phyloP scores from a whole-genome alignment of 2,113 vertebrate genomes.

The Pachyramphus minor region DNA sequence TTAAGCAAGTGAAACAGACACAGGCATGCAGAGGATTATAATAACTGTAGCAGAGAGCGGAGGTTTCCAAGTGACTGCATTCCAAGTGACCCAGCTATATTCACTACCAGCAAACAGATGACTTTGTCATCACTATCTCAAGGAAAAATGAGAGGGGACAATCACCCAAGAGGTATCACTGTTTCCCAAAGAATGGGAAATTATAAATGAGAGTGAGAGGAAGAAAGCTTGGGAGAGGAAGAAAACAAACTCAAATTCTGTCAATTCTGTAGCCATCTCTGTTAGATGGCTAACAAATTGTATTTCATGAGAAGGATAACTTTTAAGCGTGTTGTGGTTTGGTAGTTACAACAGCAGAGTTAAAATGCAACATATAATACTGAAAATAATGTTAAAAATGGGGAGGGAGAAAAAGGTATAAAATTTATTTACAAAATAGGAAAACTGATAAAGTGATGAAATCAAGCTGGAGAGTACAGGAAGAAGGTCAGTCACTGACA shows the following conservation, averaged over 20 bases:
- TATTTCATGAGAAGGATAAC: neutral
- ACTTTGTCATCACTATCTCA: neutral
- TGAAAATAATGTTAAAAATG: neutral
- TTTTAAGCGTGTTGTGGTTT: neutral
- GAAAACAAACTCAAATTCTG: neutral
- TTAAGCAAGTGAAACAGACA: constrained; percentile 3
- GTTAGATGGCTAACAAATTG: neutral
- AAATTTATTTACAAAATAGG: neutral
- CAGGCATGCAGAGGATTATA: constrained; percentile 39
- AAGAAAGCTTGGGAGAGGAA: neutral
- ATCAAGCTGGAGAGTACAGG: neutral
- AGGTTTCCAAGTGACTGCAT: constrained; percentile 22
- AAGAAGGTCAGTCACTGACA: neutral
- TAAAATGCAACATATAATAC: neutral
- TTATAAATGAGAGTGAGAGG: neutral
- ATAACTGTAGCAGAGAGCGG: neutral
- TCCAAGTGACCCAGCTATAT: neutral
- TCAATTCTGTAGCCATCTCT: no score
- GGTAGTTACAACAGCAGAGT: neutral
- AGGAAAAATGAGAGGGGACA: rapidly evolving
- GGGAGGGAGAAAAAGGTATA: neutral
- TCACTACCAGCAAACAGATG: neutral
- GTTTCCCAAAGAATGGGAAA: neutral
- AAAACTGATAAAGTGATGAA: neutral
- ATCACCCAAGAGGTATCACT: neutral